Conservation (phyloP, 1,140 invertebrate species). For the Plectrocnemia conspersa region DNA sequence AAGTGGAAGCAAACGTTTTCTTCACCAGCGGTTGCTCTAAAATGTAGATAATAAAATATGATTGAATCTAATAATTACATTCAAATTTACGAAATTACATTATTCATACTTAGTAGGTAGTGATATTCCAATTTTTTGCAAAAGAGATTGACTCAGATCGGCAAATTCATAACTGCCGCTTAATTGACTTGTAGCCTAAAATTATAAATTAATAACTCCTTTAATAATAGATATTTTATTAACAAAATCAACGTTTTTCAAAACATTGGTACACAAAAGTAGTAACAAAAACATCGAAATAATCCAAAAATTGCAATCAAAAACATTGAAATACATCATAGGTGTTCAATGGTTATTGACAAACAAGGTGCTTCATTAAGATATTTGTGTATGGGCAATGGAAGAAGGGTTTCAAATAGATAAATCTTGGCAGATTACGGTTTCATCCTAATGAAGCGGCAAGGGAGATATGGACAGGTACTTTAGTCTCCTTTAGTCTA, state of each 20-base stretch:
- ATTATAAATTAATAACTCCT: too few relatives aligned
- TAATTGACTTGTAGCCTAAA: conserved; percentile 60
- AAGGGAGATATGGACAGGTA: too few relatives aligned
- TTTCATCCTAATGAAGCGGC: too few relatives aligned
- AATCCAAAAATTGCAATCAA: too few relatives aligned
- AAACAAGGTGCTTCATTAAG: too few relatives aligned
- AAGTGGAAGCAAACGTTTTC: conserved; percentile 66
- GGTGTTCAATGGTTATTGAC: too few relatives aligned
- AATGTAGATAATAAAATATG: conserved; percentile 28
- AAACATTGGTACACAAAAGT: neutral
- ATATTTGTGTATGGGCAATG: too few relatives aligned
- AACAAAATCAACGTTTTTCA: neutral
- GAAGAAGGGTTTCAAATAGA: too few relatives aligned
- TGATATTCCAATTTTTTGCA: conserved; percentile 66
- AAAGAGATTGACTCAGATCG: conserved; percentile 65
- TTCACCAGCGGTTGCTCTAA: conserved; percentile 57
- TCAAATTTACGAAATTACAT: neutral
- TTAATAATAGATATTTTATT: neutral
- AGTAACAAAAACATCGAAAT: neutral
- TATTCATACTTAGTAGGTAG: conserved; percentile 53
- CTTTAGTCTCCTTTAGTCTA: too few relatives aligned
- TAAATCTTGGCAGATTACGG: too few relatives aligned
- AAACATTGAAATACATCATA: too few relatives aligned
- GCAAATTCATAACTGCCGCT: conserved; percentile 60
- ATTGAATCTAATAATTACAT: conserved; percentile 4